A percentile compares a stretch with the other conserved stretches of the same genome.
Conservation (phyloP, 2,797 vertebrate species). For the Macropus fuliginosus region DNA sequence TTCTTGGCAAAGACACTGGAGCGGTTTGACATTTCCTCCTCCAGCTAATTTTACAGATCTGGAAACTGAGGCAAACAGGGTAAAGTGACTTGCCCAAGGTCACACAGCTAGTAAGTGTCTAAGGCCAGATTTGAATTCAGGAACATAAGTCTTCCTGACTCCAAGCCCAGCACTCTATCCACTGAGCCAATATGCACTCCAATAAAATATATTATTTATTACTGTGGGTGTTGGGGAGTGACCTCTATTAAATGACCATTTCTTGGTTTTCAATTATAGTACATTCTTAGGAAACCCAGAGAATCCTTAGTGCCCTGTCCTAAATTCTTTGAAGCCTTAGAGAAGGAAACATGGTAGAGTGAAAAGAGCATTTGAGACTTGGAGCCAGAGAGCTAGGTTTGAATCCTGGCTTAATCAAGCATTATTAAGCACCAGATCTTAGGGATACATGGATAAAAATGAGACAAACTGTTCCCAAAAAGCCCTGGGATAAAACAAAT, state of each 20-base stretch:
- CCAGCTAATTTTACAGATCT: neutral
- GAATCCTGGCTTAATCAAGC: neutral
- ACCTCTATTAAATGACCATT: neutral
- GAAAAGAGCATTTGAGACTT: too few species aligned
- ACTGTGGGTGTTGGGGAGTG: neutral
- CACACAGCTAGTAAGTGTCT: neutral
- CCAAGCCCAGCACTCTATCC: neutral
- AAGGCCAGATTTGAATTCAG: neutral
- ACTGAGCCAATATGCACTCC: neutral
- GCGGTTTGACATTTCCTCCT: neutral
- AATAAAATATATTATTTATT: too few species aligned
- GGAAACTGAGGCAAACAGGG: neutral
- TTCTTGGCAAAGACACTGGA: neutral
- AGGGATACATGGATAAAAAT: neutral
- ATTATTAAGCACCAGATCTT: neutral
- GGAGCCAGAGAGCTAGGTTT: neutral
- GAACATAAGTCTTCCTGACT: neutral
- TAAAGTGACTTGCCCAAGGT: neutral
- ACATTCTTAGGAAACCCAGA: neutral
- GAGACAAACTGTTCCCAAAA: neutral
- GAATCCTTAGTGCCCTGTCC: neutral
- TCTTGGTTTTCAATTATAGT: neutral
- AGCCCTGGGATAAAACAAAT: neutral
- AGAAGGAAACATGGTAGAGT: neutral
- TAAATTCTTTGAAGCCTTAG: neutral